A percentile compares a stretch with the other conserved stretches of the same genome.
Evolutionary conservation across 2,888 invertebrate genomes (phyloP).

Genomic region (Cryptosula pallasiana): DNA sequence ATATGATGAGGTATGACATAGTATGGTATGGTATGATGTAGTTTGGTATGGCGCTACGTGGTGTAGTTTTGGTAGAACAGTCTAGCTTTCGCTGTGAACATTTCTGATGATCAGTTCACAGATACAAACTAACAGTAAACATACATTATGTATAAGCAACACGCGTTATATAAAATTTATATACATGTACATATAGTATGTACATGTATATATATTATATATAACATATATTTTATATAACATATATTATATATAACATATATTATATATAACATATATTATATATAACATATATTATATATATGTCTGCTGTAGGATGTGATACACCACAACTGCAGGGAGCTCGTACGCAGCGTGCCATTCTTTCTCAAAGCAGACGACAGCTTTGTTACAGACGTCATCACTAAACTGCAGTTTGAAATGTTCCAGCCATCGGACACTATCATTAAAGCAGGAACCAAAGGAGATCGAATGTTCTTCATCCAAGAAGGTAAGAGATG

Average conservation of each 20-base stretch:
- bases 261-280: background rate
- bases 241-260: background rate
- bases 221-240: no score
- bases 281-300: background rate
- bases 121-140: no score
- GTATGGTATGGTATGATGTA: no score
- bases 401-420: slow-evolving; percentile 93
- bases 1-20: no score
- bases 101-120: no score
- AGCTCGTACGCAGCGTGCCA: slow-evolving; percentile 90
- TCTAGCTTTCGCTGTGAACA: no score
- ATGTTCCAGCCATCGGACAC: slow-evolving; percentile 75
- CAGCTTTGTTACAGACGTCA: slow-evolving; percentile 93
- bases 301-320: slow-evolving; percentile 67
- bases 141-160: no score
- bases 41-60: no score
- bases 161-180: no score
- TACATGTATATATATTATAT: no score
- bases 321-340: slow-evolving; percentile 94
- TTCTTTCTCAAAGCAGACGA: slow-evolving; percentile 95
- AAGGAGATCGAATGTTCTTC: slow-evolving; percentile 96
- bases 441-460: slow-evolving; percentile 70
- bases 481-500: slow-evolving; percentile 94
- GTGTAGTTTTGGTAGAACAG: no score
- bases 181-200: no score